Evolutionary conservation across 2,888 invertebrate genomes (phyloP).

Genomic region (Zootermopsis nevadensis): DNA sequence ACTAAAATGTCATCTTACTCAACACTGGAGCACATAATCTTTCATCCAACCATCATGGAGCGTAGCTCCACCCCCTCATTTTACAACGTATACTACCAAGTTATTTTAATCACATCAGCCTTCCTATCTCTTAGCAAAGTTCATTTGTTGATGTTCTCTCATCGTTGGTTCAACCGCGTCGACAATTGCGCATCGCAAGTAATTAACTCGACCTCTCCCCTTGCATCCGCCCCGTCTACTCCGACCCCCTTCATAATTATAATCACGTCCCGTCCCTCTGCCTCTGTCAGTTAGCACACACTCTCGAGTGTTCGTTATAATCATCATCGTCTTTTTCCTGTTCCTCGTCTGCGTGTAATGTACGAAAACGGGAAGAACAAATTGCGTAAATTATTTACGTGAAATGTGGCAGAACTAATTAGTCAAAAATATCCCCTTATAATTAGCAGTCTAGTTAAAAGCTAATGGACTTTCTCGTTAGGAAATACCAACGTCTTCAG

Average conservation of each 20-base stretch:
- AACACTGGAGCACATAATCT: not conserved
- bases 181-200: constrained; percentile 50
- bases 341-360: constrained; percentile 10
- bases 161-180: constrained; percentile 44
- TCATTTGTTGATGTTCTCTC: constrained; percentile 43
- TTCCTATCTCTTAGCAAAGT: constrained; percentile 25
- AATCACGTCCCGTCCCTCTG: constrained; percentile 29
- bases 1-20: not conserved
- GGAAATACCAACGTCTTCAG: constrained; percentile 20
- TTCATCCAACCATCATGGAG: not conserved
- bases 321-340: constrained; percentile 25
- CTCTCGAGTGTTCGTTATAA: constrained; percentile 34
- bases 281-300: constrained; percentile 37
- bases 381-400: constrained; percentile 48
- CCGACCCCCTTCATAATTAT: constrained; percentile 36
- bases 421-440: constrained; percentile 46
- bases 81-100: not conserved
- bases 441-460: constrained; percentile 48
- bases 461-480: constrained; percentile 50
- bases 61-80: not conserved
- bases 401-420: constrained; percentile 51
- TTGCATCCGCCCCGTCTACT: constrained; percentile 16
- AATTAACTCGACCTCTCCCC: constrained; percentile 45
- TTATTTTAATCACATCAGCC: constrained; percentile 15
- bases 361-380: constrained; percentile 44